Percentiles rank a stretch among this genome's conserved stretches.
These are phyloP conservation scores for Poecile atricapillus DNA, from an alignment of 2,113 vertebrate genomes.

Conservation along the genomic window DNA sequence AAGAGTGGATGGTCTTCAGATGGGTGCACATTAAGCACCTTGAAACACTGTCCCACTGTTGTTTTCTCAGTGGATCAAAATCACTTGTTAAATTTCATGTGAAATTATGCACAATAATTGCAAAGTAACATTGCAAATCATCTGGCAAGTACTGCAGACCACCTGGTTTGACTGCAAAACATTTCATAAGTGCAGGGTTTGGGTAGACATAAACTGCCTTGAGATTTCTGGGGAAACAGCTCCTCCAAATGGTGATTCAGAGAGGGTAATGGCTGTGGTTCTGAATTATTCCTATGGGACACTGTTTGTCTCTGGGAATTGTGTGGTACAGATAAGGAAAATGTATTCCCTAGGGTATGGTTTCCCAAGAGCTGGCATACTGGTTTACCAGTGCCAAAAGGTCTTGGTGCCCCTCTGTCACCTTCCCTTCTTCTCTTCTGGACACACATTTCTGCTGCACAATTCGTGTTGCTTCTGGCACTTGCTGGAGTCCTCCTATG, in stretches of 20 bases:
- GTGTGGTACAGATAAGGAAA: background rate
- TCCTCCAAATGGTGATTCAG: background rate
- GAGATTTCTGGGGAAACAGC: background rate
- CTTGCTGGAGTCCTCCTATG: background rate
- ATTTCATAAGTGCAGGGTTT: background rate
- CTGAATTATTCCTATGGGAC: background rate
- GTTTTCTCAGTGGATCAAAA: background rate
- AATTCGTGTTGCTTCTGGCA: background rate
- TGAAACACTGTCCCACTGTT: background rate
- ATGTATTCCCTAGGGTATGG: background rate
- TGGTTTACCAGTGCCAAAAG: background rate
- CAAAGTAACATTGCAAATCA: background rate
- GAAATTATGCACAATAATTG: background rate
- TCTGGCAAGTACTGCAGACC: background rate
- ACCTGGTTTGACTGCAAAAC: background rate
- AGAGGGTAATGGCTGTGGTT: background rate
- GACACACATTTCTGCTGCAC: background rate
- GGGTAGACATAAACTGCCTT: background rate
- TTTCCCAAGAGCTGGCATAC: background rate
- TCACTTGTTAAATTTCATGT: background rate
- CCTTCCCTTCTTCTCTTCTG: background rate
- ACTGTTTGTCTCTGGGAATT: background rate
- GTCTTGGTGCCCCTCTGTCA: background rate
- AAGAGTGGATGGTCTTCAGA: background rate
- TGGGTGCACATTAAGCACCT: background rate